phyloP scores from a whole-genome alignment of 2,113 vertebrate genomes.

The Odontophorus gujanensis region DNA sequence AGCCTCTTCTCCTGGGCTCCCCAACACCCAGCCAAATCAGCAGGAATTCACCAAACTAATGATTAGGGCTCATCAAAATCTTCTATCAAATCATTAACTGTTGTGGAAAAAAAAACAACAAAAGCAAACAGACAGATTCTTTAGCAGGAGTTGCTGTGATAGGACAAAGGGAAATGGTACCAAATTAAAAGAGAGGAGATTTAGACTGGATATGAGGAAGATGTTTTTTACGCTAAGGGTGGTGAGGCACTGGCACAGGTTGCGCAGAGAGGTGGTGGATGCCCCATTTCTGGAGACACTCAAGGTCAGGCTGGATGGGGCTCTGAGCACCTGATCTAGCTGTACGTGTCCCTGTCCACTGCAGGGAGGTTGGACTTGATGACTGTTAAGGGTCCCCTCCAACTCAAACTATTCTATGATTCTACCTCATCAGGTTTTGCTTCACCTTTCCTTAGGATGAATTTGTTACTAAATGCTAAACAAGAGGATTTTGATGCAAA shows the following conservation, averaged over 20 bases:
- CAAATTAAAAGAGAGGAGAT: background rate
- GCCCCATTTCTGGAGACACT: background rate
- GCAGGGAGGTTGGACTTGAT: background rate
- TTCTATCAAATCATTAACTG: background rate
- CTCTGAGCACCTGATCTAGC: background rate
- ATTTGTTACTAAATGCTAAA: background rate
- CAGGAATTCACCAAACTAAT: background rate
- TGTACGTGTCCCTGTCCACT: background rate
- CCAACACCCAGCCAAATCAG: background rate
- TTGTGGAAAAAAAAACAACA: too few species aligned
- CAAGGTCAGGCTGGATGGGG: background rate
- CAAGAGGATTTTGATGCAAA: background rate
- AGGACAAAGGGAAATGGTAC: background rate
- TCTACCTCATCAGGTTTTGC: background rate
- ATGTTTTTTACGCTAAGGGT: background rate
- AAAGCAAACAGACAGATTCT: background rate
- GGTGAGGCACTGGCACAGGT: background rate
- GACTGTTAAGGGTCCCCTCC: background rate
- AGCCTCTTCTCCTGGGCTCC: background rate
- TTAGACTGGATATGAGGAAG: background rate
- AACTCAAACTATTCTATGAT: background rate
- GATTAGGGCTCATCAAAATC: background rate
- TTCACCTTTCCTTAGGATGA: background rate
- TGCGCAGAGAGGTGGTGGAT: background rate
- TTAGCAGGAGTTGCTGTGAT: background rate